Evolutionary conservation across 92 coral and sea anemone genomes (phyloP), one percentile per base, ranked within the genome.

Genomic region (Epizoanthus scotinus): DNA sequence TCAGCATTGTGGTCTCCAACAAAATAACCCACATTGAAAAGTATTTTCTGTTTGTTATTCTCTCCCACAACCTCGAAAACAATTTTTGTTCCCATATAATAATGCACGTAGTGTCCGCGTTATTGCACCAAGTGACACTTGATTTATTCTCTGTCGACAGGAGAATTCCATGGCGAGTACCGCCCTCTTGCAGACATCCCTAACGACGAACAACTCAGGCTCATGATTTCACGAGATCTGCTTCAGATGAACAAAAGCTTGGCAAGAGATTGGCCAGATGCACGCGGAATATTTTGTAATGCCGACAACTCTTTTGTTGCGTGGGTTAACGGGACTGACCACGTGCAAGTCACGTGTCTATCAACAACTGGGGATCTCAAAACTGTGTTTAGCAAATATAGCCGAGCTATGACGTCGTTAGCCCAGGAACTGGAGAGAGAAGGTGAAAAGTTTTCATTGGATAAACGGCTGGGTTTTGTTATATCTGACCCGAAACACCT

Each of bases 181-280:
- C 81, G 83, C 31, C 73, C 88, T 7, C 59, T 92, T 5, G 58
- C 74, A 4, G 88, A 92, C 7, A 74, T 92, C 71, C 70, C 90
- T 7, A 86, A 87, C 47, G 56, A 61, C 34, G 84, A 67, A 65
- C 82, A 80, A 24, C 73, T 63, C 24, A 72, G 85, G 31, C 83
- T 84, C 7, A 59, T 55, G 28, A 36, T 75, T n/a, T 53, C 67
- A 22, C 86, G 90, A 18, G 59, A 84, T 10, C 52, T 85, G 28
- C 82, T 71, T 68, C 88, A 82, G 63, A 40, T 83, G 50, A 88
- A 88, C 78, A 90, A 79, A 62, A 71, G 84, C 81, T 87, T 93
- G 40, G 84, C 97, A 22, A 90, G 94, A 56, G 97, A 92, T 72
- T 92, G 97, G 97, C 97, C 97, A 5, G 91, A 92, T 34, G 86